These are phyloP conservation scores for Siniperca undulata DNA, from an alignment of 2,797 vertebrate species.

Conservation along the genomic window DNA sequence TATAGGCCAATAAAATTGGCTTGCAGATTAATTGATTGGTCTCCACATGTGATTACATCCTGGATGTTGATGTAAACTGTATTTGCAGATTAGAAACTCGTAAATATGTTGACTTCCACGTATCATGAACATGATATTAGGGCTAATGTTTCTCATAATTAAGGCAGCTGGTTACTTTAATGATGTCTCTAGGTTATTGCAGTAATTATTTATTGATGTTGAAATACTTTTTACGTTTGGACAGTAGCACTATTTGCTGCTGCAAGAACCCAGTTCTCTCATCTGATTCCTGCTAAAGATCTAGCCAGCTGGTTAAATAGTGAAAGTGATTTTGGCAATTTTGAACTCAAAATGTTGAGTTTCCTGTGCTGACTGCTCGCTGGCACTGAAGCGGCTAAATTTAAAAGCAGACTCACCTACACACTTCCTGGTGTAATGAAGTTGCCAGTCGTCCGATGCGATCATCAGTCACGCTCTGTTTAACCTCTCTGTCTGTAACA, in stretches of 20 bases:
- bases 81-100: background rate
- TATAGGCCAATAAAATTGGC: rapidly evolving
- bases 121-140: too few relatives aligned
- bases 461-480: conserved; percentile 39
- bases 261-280: background rate
- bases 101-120: background rate
- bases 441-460: background rate
- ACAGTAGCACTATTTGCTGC: background rate
- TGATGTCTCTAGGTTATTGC: background rate
- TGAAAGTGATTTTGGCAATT: background rate
- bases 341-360: background rate
- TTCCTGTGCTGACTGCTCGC: background rate
- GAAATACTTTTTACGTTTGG: background rate
- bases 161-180: background rate
- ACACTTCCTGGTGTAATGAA: conserved; percentile 44
- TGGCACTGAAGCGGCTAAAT: background rate
- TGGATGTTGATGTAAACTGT: background rate
- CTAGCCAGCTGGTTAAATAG: background rate
- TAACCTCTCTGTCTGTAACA: conserved; percentile 9
- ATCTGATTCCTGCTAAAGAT: background rate
- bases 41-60: background rate
- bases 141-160: background rate
- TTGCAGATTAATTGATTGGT: background rate
- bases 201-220: conserved; percentile 9
- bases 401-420: conserved; percentile 23